These are phyloP conservation scores for Lordiphosa stackelbergi DNA, from an alignment of 1,140 invertebrate genomes.

Conservation along the genomic window DNA sequence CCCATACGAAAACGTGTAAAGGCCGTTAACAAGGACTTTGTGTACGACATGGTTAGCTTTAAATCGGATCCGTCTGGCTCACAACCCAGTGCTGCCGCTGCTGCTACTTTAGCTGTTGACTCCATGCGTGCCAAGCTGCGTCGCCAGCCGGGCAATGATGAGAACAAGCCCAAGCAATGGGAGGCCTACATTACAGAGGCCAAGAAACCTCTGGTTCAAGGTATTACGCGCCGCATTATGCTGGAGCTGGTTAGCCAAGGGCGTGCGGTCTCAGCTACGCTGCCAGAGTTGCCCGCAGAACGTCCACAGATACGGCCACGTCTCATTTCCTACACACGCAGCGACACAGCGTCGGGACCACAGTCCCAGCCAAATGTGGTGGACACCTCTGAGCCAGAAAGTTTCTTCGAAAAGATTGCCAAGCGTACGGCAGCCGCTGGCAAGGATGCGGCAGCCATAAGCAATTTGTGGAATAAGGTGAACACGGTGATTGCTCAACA, in stretches of 20 bases:
- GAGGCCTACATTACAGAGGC: conserved; percentile 51
- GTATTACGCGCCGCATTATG: conserved; percentile 58
- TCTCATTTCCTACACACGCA: conserved; percentile 49
- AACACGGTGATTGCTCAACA: conserved; percentile 54
- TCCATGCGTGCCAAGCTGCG: conserved; percentile 57
- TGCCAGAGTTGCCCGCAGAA: conserved; percentile 66
- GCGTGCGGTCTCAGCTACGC: conserved; percentile 55
- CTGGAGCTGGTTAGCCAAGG: conserved; percentile 55
- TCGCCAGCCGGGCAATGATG: conserved; percentile 35
- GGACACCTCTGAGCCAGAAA: conserved; percentile 42
- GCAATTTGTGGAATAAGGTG: conserved; percentile 60
- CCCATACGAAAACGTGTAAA: conserved; percentile 82
- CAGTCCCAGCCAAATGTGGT: conserved; percentile 28
- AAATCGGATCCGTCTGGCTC: conserved; percentile 58
- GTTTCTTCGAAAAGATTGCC: conserved; percentile 67
- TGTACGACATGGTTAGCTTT: conserved; percentile 82
- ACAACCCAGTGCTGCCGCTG: conserved; percentile 4
- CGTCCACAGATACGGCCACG: conserved; percentile 67
- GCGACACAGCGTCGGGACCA: conserved; percentile 27
- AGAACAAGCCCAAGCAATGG: conserved; percentile 42
- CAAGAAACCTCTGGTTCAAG: conserved; percentile 42
- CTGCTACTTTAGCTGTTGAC: conserved; percentile 16
- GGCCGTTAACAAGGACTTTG: conserved; percentile 82
- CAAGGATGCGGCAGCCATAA: conserved; percentile 51
- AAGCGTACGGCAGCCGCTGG: conserved; percentile 58